Conservation (phyloP, 2,113 vertebrate genomes). For the Podiceps cristatus region DNA sequence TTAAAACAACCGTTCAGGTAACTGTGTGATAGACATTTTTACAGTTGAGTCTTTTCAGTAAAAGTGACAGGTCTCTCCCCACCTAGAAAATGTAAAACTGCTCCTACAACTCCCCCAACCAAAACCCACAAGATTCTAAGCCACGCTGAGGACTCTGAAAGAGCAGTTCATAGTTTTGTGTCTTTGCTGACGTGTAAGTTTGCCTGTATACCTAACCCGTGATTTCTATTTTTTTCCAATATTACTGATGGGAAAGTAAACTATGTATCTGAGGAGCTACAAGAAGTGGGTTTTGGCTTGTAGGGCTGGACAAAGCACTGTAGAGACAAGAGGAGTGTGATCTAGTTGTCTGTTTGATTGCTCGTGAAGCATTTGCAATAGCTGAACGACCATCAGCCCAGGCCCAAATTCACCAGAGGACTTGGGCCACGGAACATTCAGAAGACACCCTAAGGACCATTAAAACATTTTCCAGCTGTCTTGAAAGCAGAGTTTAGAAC, state of each 20-base stretch:
- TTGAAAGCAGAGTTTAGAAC: not conserved
- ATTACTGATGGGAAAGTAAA: not conserved
- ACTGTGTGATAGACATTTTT: not conserved
- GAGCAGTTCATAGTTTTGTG: not conserved
- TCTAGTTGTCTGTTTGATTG: not conserved
- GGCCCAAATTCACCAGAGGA: not conserved
- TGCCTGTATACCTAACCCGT: not conserved
- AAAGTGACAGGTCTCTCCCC: not conserved
- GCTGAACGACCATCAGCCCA: fast-evolving
- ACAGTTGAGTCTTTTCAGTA: not conserved
- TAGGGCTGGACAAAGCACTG: not conserved
- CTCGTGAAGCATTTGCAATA: fast-evolving
- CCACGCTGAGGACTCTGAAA: not conserved
- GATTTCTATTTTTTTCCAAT: not conserved
- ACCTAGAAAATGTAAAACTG: not conserved
- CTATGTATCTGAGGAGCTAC: not conserved
- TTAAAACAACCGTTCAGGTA: constrained; percentile 73
- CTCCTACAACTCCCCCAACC: not conserved
- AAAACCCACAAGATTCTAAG: not conserved
- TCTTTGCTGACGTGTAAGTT: not conserved
- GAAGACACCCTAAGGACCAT: not conserved
- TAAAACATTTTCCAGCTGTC: too few species aligned
- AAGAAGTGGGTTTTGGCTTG: not conserved
- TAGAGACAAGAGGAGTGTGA: not conserved
- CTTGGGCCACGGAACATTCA: not conserved